Conservation (phyloP, 1,140 invertebrate species). For the Scaptomyza hsui region DNA sequence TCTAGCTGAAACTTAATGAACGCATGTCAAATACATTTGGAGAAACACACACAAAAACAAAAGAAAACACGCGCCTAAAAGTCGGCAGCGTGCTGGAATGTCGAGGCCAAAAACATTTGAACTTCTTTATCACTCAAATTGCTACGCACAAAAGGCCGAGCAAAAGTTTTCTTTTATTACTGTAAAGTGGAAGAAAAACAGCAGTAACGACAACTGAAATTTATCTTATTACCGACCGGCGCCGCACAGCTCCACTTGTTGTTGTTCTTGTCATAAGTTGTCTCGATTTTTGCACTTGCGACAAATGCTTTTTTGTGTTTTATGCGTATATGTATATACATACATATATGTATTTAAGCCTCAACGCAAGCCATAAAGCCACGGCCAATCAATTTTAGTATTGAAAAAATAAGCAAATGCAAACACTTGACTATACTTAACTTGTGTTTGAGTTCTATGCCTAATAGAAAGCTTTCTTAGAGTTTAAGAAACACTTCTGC, state of each 20-base stretch:
- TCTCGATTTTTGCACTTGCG: conserved; percentile 8
- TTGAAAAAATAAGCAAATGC: background rate
- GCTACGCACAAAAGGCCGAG: conserved; percentile 24
- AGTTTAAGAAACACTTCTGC: no score
- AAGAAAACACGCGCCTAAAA: conserved; percentile 17
- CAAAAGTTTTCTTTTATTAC: conserved; percentile 64
- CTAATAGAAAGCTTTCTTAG: no score
- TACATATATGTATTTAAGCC: background rate
- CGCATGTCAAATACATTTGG: conserved; percentile 70
- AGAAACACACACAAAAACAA: conserved; percentile 28
- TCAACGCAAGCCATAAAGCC: no score
- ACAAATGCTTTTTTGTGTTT: conserved; percentile 1
- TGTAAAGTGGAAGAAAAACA: conserved; percentile 50
- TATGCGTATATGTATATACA: no score
- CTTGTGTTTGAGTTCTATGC: no score
- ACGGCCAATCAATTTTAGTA: conserved; percentile 11
- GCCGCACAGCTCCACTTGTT: background rate
- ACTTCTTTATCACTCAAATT: conserved; percentile 50
- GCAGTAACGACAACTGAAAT: conserved; percentile 57
- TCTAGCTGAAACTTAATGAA: conserved; percentile 67
- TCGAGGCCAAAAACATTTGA: conserved; percentile 29
- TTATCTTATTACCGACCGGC: conserved; percentile 63
- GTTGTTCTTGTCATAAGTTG: conserved; percentile 9
- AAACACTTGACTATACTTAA: background rate
- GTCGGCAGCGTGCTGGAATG: conserved; percentile 18